Evolutionary conservation across 2,797 vertebrate genomes (phyloP).

Genomic region (Anomalospiza imberbis): DNA sequence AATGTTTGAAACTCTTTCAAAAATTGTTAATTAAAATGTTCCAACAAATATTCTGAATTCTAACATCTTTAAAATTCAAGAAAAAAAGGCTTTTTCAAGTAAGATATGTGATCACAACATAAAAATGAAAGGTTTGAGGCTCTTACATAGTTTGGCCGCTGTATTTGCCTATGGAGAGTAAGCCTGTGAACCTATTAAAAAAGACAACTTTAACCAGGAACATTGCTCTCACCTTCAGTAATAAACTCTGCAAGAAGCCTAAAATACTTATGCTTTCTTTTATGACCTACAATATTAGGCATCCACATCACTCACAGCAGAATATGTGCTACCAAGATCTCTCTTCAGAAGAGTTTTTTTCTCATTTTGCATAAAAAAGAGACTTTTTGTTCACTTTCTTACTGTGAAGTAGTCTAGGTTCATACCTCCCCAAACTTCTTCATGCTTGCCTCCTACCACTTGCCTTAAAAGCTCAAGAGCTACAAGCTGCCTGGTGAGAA

Average conservation of each 20-base stretch:
- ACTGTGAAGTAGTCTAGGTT: neutral
- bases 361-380: neutral
- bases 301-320: neutral
- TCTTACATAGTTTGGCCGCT: neutral
- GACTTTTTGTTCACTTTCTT: neutral
- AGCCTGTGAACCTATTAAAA: neutral
- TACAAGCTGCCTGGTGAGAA: neutral
- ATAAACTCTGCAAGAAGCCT: neutral
- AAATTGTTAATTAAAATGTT: conserved; percentile 17
- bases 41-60: neutral
- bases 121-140: neutral
- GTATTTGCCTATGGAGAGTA: neutral
- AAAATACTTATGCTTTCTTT: neutral
- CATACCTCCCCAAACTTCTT: neutral
- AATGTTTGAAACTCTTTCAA: neutral
- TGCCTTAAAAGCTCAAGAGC: neutral
- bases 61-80: neutral
- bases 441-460: neutral
- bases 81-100: neutral
- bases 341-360: neutral
- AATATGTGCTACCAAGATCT: neutral
- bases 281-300: neutral
- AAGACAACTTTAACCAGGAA: neutral
- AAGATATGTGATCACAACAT: neutral
- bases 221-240: neutral